Evolutionary conservation across 1,140 invertebrate genomes (phyloP), one percentile per base, ranked within the genome.

Genomic region (Thaumatotibia leucotreta): DNA sequence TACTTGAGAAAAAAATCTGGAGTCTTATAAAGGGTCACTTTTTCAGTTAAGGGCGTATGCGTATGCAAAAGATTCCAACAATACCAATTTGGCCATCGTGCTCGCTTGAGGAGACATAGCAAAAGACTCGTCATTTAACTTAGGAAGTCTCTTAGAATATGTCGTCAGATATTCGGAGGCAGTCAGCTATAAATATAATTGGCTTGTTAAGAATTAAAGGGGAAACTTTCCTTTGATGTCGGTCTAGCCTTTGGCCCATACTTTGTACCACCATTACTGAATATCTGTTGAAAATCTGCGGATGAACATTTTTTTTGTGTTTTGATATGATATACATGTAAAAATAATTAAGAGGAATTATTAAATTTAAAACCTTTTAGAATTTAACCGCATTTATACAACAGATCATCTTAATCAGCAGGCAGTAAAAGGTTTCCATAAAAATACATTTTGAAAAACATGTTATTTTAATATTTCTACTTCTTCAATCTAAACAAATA

Each of bases 141-240:
- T 66, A 67, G 67, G 61, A 63, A 75, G 73, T 74, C 52, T 29
- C 52, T 58, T 73, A 72, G 65, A 69, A 67, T 68, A 73, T 77
- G 64, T 78, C 71, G 68, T 66, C 11, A 65, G 66, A 33, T 64
- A 70, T 69, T 77, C 61, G 68, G 63, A 74, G 75, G 78, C 78
- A 80, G 65, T 72, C 77, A 74, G 79, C 79, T 83, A 82, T 77
- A 72, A 83, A 82, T 80, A 83, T 82, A 81, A 83, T 82, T 82
- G 79, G 71, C 69, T 77, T 71, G 74, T 77, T 77, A 77, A 29
- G 52, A 29, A 72, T 77, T 79, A 70, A 71, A 71, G 63, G 68
- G 64, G 52, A 66, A 66, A 69, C 61, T 69, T 69, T 63, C 22
- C 64, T 69, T 69, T 69, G 68, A 69, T 58, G 63, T 54, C 54